phyloP scores from a whole-genome alignment of 2,888 invertebrate genomes.

The Drosophila rellima region DNA sequence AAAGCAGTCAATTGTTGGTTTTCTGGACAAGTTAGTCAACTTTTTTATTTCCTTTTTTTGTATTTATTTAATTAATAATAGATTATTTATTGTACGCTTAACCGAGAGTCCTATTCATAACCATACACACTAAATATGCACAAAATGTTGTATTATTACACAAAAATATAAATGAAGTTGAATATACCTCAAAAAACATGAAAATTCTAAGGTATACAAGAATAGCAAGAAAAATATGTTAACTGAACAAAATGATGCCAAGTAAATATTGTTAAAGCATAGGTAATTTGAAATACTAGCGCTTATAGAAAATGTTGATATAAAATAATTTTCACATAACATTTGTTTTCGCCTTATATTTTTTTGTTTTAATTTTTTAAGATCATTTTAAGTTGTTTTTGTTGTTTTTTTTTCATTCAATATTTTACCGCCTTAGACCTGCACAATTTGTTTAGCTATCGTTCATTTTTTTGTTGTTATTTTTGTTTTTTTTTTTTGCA shows the following conservation, averaged over 20 bases:
- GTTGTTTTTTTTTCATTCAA: conserved; percentile 20
- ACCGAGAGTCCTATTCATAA: conserved; percentile 78
- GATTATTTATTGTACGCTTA: conserved; percentile 79
- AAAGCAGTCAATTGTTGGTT: conserved; percentile 14
- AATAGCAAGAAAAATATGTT: conserved; percentile 12
- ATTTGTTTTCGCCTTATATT: conserved; percentile 55
- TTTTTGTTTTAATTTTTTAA: conserved; percentile 45
- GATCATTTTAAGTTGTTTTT: conserved; percentile 60
- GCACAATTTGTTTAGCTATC: conserved; percentile 71
- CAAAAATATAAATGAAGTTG: conserved; percentile 34
- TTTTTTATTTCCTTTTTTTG: conserved; percentile 46
- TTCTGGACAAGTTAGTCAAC: conserved; percentile 38
- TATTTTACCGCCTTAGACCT: conserved; percentile 46
- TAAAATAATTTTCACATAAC: conserved; percentile 77
- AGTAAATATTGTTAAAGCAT: conserved; percentile 58
- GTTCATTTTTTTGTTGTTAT: conserved; percentile 31
- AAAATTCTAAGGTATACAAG: conserved; percentile 40
- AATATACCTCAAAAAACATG: conserved; percentile 30
- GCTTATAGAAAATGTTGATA: conserved; percentile 72
- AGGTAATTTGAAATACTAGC: conserved; percentile 71
- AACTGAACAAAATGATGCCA: conserved; percentile 29
- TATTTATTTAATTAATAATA: conserved; percentile 79
- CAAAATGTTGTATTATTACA: conserved; percentile 65
- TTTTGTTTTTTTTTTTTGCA: conserved; percentile 33
- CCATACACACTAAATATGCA: conserved; percentile 81